Evolutionary conservation across 2,797 vertebrate species (phyloP), one percentile per base, ranked within the genome.

Genomic region (Tenualosa thibaudeaui): DNA sequence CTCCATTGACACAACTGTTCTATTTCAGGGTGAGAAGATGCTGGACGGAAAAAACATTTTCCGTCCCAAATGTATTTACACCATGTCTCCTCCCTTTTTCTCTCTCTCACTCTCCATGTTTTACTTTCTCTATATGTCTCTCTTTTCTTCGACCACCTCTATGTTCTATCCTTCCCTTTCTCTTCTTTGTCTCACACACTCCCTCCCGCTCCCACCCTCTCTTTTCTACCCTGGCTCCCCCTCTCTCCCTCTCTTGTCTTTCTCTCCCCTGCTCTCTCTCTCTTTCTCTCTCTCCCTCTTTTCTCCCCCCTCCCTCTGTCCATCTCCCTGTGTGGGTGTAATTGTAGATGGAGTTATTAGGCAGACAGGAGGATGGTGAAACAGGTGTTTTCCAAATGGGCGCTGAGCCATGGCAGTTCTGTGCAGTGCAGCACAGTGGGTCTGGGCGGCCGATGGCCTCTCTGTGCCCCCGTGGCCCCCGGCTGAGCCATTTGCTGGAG

Each of bases 331-430:
- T 88, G 65, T 81, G 88, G 91, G 82, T 84, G 93, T 93, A 93
- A 93, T 92, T 91, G 92, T 92, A 94, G 93, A 94, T 94, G 92
- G 89, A 94, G 92, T 95, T 92, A 93, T 93, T 94, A 93, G 92
- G 92, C 90, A 92, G 92, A 93, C 91, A 90, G 91, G 88, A 88
- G 89, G 91, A 92, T 90, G 93, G 92, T 91, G 88, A 91, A 95
- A 95, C 94, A 95, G 95, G 94, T 95, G 94, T 94, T 95, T 95
- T 93, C 94, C 92, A 94, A 94, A 95, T 93, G 92, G 93, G 88
- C 92, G 94, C 92, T 93, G 91, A 93, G 91, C 89, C 10, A 86
- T 90, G 60, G 46, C 90, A 26, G 86, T 90, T 81, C 68, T 15
- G 51, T 15, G 51, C 17, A 19, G 19, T 5, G 0, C 15, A 5